Evolutionary conservation across 2,888 invertebrate genomes (phyloP), one percentile per base, ranked within the genome.

Genomic region (Aromia moschata): DNA sequence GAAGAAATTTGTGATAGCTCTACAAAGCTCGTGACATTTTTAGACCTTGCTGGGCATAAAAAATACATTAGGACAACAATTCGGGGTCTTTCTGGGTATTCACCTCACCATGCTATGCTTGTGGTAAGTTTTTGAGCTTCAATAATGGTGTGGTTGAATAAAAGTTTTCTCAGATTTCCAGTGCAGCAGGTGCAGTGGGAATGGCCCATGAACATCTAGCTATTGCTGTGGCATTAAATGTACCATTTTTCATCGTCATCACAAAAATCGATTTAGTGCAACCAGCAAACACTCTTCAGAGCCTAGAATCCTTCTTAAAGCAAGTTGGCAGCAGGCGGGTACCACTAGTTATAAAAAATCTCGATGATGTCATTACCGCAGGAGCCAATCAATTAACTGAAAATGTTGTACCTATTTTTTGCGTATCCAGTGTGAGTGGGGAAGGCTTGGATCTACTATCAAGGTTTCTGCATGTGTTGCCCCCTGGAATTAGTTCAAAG

Each of bases 41-140:
- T 98, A 74, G 98, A 99, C 82, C 83, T 98, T 70, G 98, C 98
- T 2, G 98, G 98, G 0, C 97, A 98, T 82, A 89, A 92, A 68
- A 97, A 98, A 79, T 99, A 98, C 78, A 87, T 98, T 78, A 87
- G 93, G 63, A 98, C 98, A 46, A 98, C 98, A 1, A 89, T 98
- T 31, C 92, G 95, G 79, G 98, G 98, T 0, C 83, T 98, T 31
- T 94, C 94, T 2, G 95, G 96, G 0, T 95, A 96, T 82, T 91
- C 89, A 0, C 97, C 97, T 0, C 96, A 98, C 81, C 93, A 92
- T 79, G 93, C 91, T 25, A 89, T 95, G 90, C 84, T 95, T 49
- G 92, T 94, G 30, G 89, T 93, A 70, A 85, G 86, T 75, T 11
- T 33, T 2, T 33, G n/a, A 5, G 11, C 20, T 18, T 11, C 10